Conservation (phyloP, 1,140 invertebrate species). For the Nasonia longicornis region DNA sequence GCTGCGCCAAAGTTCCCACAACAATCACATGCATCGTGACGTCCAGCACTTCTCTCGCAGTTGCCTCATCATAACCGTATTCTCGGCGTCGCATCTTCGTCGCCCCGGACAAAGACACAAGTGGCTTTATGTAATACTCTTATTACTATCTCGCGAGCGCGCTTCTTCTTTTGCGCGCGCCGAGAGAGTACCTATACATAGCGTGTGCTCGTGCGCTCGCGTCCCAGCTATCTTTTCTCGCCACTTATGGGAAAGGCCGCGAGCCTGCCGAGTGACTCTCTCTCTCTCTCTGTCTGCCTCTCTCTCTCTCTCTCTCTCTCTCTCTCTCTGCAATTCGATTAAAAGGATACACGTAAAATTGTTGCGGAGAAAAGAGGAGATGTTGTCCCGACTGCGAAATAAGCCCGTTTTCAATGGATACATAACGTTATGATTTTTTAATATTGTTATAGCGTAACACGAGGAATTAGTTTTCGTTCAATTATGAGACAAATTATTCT, state of each 20-base stretch:
- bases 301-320: too few relatives aligned
- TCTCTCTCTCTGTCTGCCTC: too few relatives aligned
- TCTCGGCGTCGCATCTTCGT: background rate
- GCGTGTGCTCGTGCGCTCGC: background rate
- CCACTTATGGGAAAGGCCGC: slow-evolving; percentile 14
- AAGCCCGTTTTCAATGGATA: background rate
- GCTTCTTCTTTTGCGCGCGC: slow-evolving; percentile 15
- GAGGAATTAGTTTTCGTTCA: background rate
- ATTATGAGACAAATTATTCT: background rate
- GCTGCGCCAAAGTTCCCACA: too few relatives aligned
- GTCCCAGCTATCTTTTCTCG: slow-evolving; percentile 14
- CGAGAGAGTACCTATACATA: background rate
- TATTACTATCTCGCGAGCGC: slow-evolving; percentile 22
- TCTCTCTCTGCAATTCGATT: background rate
- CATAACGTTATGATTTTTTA: too few relatives aligned
- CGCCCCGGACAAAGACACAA: slow-evolving; percentile 7
- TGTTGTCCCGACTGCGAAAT: background rate
- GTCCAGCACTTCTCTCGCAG: background rate
- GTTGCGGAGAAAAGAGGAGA: background rate
- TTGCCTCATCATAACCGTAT: slow-evolving; percentile 22
- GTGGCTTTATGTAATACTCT: slow-evolving; percentile 25
- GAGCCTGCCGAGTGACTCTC: too few relatives aligned
- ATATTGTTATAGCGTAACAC: background rate
- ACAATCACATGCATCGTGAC: background rate
- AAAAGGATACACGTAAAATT: background rate